Base-by-base conservation (phyloP, 2,113 vertebrate genomes). In the Cygnus buccinator region DNA sequence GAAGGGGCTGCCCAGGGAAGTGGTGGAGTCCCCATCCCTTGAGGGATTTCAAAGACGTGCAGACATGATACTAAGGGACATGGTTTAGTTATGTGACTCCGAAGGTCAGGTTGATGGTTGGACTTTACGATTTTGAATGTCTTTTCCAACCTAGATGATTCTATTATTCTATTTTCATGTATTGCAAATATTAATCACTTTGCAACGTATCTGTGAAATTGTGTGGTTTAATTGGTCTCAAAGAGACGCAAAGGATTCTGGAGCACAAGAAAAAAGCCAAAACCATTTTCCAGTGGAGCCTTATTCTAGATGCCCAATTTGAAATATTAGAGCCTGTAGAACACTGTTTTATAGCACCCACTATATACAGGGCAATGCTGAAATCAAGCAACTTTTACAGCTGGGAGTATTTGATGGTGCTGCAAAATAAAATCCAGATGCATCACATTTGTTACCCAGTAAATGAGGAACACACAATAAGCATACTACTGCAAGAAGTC, bases 351-450 rank as follows among this genome's bases (percentile, higher is more conserved):
- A 52, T 2, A 87, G 66, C 74, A 72, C 6, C 22, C 3, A 2
- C 10, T 35, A 58, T 1, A 6, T 68, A 75, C 29, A 79, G 48
- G 52, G 63, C 43, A 80, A 74, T 94, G 37, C 71, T 92, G 71
- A 88, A 85, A 85, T 18, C 9, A 13, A 93, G 75, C 71, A 93
- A 23, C 61, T 63, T 57, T n/a, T 74, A 70, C n/a, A 71, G 65
- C 58, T 82, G 13, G 41, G 70, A 68, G 39, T 43, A 52, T 66
- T 84, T 57, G 39, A 71, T 82, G 22, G 57, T 76, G 91, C 87
- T 79, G 67, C 58, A 79, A 72, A 91, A 87, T 35, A 85, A 73
- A 76, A 22, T 93, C 72, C 50, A 73, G 58, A 70, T 22, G 21
- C 19, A 33, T 44, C 54, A 63, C 0, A 0, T 80, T 59, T 77